phyloP scores from a whole-genome alignment of 2,888 invertebrate species.

The Pasiphila rectangulata region DNA sequence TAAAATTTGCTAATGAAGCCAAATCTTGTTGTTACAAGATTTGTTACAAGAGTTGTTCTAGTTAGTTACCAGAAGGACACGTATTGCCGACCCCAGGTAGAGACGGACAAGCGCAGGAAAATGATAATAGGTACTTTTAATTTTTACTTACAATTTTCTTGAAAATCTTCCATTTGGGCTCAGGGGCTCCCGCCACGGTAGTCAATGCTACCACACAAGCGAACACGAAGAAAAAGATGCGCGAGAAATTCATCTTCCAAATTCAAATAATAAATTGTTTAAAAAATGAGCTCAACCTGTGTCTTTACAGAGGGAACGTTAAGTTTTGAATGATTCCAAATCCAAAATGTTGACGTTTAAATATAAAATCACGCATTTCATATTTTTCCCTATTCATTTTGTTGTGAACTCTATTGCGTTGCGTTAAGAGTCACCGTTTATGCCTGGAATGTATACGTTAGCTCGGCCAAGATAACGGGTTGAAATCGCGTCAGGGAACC shows the following conservation, averaged over 20 bases:
- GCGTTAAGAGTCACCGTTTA: background rate
- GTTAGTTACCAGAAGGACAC: no score
- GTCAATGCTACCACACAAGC: no score
- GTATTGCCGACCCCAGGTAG: no score
- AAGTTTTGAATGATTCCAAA: constrained; percentile 15
- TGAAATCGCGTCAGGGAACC: constrained; percentile 20
- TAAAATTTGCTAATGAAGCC: no score
- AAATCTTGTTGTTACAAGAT: no score
- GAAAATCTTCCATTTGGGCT: constrained; percentile 50
- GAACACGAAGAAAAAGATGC: constrained; percentile 48
- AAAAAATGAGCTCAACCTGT: background rate
- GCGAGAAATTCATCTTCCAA: constrained; percentile 53
- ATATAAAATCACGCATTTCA: background rate
- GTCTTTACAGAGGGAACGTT: background rate
- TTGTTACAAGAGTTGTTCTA: no score
- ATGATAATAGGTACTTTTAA: constrained; percentile 48
- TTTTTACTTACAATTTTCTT: no score
- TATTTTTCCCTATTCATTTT: no score
- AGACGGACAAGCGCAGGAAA: no score
- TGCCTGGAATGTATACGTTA: constrained; percentile 4
- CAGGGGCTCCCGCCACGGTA: no score
- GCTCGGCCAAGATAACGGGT: constrained; percentile 22
- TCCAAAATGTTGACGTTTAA: background rate
- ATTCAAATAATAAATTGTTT: no score
- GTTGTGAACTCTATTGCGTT: background rate